phyloP scores from a whole-genome alignment of 2,888 invertebrate genomes.

The Cynaeus angustus region DNA sequence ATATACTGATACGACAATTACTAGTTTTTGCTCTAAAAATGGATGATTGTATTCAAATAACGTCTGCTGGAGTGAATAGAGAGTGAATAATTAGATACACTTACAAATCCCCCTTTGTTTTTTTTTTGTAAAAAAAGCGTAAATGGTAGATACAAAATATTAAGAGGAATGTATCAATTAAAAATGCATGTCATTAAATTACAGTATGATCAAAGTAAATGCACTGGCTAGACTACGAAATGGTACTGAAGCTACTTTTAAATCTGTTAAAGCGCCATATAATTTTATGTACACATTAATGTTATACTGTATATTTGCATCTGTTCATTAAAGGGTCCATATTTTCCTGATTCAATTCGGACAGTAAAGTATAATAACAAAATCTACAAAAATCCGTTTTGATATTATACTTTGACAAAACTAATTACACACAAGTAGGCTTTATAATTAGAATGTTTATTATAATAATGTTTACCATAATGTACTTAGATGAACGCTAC shows the following conservation, averaged over 20 bases:
- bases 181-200: conserved; percentile 61
- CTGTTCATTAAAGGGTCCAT: conserved; percentile 59
- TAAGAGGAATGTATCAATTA: conserved; percentile 64
- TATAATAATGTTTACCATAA: conserved; percentile 46
- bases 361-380: conserved; percentile 47
- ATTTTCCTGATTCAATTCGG: conserved; percentile 60
- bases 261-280: conserved; percentile 65
- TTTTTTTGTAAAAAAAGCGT: conserved; percentile 46
- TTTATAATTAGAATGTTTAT: conserved; percentile 52
- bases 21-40: conserved; percentile 58
- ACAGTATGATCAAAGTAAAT: conserved; percentile 55
- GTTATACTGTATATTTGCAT: conserved; percentile 58
- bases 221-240: conserved; percentile 61
- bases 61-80: conserved; percentile 43
- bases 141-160: conserved; percentile 53
- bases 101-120: conserved; percentile 32
- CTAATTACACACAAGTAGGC: conserved; percentile 58
- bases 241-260: conserved; percentile 64
- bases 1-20: conserved; percentile 57
- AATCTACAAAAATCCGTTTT: conserved; percentile 34
- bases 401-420: conserved; percentile 51
- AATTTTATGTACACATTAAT: conserved; percentile 66
- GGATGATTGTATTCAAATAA: conserved; percentile 59
- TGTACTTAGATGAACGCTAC: conserved; percentile 60
- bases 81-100: conserved; percentile 44